Evolutionary conservation across 2,888 invertebrate species (phyloP), one percentile per base, ranked within the genome.

Genomic region (Lysandra bellargus): DNA sequence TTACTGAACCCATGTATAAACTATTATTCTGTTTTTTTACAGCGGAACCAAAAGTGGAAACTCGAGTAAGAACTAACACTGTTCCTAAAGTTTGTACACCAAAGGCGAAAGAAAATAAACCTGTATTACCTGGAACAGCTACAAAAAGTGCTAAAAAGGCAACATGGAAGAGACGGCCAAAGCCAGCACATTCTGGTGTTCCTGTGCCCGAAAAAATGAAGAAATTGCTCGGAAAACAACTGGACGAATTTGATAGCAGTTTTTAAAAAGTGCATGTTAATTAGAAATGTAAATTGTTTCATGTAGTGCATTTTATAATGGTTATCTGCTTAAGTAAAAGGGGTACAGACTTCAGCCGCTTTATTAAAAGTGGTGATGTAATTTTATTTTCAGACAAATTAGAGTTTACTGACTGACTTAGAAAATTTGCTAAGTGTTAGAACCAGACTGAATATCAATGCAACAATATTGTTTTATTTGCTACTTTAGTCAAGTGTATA

Each of bases 191-290:
- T 80, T 93, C 93, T 0, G 94, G 94, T 1, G 93, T 94, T 0
- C 94, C 93, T 0, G 88, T 93, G 0, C 92, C 94, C 0, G 92
- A 91, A 79, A 93, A 92, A 82, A 92, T 94, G 91, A 90, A 86
- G 79, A 88, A 86, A 76, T 78, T 92, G 5, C 82, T 91, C 44
- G 86, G 86, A 72, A 88, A 88, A 81, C 86, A 88, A 60, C 82
- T 90, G 4, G 83, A 86, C 78, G 86, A 89, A 53, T 81, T 86
- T 12, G 86, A 90, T 81, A 85, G 87, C 69, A 83, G 80, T 81
- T 79, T 83, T 69, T 83, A 80, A 57, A 23, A 69, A 7, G 5
- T 33, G 12, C 1, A 23, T 61, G 7, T 2, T 73, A 73, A 37
- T 74, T 72, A 33, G 72, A 72, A 12, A 33, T 33, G 4, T 17